Evolutionary conservation across 1,140 invertebrate genomes (phyloP).

Genomic region (Phocides pigmalion): DNA sequence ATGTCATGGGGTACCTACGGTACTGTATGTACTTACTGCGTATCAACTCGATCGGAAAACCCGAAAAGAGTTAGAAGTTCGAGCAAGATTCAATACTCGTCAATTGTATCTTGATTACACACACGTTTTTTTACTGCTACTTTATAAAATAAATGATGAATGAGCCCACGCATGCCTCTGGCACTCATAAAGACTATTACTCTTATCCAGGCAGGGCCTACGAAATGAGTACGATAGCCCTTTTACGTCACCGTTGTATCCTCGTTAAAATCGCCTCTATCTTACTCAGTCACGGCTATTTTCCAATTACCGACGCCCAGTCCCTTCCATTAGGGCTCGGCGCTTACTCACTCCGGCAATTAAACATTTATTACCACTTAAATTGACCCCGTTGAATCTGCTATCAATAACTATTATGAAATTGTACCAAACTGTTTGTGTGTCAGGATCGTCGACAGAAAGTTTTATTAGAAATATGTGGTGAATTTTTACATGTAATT

Average conservation of each 20-base stretch:
- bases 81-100: too few species aligned
- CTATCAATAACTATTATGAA: slow-evolving; percentile 20
- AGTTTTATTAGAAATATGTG: too few species aligned
- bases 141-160: not conserved
- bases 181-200: not conserved
- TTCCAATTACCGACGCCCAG: slow-evolving; percentile 32
- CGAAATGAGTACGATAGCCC: not conserved
- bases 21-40: too few species aligned
- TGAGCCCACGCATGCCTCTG: not conserved
- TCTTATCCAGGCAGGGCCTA: not conserved
- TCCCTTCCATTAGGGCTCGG: slow-evolving; percentile 31
- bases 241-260: slow-evolving; percentile 18
- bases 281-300: slow-evolving; percentile 27
- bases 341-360: slow-evolving; percentile 40
- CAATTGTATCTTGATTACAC: too few species aligned
- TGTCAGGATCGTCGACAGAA: not conserved
- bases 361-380: slow-evolving; percentile 45
- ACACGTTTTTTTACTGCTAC: not conserved
- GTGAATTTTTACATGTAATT: too few species aligned
- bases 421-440: slow-evolving; percentile 12
- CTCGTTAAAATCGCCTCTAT: slow-evolving; percentile 32
- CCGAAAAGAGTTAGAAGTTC: too few species aligned
- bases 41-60: too few species aligned
- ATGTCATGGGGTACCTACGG: too few species aligned
- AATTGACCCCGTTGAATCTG: slow-evolving; percentile 39